Conservation (phyloP, 2,113 vertebrate genomes). For the Heloderma charlesbogerti region DNA sequence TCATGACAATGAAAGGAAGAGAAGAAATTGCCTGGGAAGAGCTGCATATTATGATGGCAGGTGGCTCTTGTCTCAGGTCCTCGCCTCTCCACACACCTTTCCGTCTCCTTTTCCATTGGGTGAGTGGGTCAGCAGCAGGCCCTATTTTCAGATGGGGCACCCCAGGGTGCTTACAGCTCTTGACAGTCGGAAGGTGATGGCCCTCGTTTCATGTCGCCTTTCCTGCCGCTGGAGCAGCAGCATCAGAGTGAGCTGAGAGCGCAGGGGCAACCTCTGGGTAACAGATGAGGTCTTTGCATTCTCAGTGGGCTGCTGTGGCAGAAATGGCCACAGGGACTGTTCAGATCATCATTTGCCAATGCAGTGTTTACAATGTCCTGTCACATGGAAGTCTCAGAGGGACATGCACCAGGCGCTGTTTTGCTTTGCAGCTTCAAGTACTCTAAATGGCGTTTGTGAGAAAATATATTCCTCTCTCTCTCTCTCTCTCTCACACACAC, state of each 20-base stretch:
- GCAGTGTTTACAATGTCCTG: not conserved
- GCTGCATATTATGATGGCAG: too few relatives aligned
- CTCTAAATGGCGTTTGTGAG: not conserved
- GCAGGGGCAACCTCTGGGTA: fast-evolving
- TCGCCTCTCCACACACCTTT: not conserved
- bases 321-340: fast-evolving
- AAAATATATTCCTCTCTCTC: not conserved
- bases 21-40: not conserved
- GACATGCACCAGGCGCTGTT: fast-evolving
- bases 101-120: not conserved
- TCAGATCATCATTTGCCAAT: not conserved
- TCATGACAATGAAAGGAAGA: not conserved
- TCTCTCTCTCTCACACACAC: too few relatives aligned
- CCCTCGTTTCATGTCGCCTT: fast-evolving
- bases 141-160: too few relatives aligned
- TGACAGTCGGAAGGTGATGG: not conserved
- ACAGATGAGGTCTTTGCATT: fast-evolving
- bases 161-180: not conserved
- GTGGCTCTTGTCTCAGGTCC: not conserved
- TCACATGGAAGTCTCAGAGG: fast-evolving
- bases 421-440: conserved; percentile 2
- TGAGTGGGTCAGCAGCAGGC: not conserved
- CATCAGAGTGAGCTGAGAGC: not conserved
- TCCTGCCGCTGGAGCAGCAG: fast-evolving
- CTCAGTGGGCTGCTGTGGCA: fast-evolving